A percentile compares a stretch with the other conserved stretches of the same genome.
These are phyloP conservation scores for Drosophila neotestacea DNA, from an alignment of 2,888 invertebrate genomes.

Conservation along the genomic window DNA sequence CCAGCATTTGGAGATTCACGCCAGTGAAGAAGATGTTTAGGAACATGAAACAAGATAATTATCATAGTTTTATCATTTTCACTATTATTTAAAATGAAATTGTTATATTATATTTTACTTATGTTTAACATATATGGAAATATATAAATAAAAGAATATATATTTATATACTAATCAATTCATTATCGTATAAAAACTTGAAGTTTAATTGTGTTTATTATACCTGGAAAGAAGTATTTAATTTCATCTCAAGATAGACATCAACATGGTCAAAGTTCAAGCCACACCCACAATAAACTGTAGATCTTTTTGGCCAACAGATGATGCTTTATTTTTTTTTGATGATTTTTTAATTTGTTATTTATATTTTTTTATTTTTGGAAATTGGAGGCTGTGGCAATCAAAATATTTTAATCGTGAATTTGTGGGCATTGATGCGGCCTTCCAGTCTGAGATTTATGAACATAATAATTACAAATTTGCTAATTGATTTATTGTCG, in stretches of 20 bases:
- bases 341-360: not conserved
- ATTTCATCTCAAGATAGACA: conserved; percentile 11
- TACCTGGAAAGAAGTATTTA: not conserved
- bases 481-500: conserved; percentile 83
- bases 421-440: conserved; percentile 48
- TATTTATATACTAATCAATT: not conserved
- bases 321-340: not conserved
- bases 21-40: no score
- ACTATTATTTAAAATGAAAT: no score
- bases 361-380: no score
- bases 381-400: conserved; percentile 18
- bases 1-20: no score
- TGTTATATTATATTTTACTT: no score
- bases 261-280: conserved; percentile 11
- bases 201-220: not conserved
- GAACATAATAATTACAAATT: conserved; percentile 84
- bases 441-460: conserved; percentile 76
- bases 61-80: no score
- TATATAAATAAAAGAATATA: no score
- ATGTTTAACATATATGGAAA: no score
- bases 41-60: no score
- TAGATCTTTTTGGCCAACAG: conserved; percentile 4
- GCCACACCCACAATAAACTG: conserved; percentile 15
- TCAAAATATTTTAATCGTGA: conserved; percentile 66
- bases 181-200: not conserved